These are phyloP conservation scores for Morpho deidamia DNA, from an alignment of 2,888 invertebrate genomes.

Conservation along the genomic window DNA sequence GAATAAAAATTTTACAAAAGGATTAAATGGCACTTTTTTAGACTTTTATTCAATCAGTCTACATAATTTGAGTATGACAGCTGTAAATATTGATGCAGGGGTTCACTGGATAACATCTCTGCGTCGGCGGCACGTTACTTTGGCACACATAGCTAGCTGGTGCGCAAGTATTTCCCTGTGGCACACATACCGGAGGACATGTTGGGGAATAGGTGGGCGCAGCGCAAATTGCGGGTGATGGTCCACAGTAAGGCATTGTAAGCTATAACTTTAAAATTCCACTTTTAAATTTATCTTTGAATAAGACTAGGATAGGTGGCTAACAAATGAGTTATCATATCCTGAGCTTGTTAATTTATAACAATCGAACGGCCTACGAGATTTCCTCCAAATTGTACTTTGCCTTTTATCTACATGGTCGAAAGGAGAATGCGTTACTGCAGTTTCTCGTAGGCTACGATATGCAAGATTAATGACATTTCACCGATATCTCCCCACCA, in stretches of 20 bases:
- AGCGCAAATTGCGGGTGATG: slow-evolving; percentile 3
- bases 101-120: slow-evolving; percentile 44
- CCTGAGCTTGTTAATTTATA: slow-evolving; percentile 21
- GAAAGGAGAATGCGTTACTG: background rate
- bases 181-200: slow-evolving; percentile 27
- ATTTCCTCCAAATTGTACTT: slow-evolving; percentile 4
- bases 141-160: slow-evolving; percentile 35
- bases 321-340: slow-evolving; percentile 16
- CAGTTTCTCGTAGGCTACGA: background rate
- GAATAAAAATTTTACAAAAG: too few species aligned
- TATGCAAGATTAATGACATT: background rate
- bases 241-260: slow-evolving; percentile 24
- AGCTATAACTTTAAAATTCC: slow-evolving; percentile 4
- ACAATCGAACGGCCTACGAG: slow-evolving; percentile 11
- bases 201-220: slow-evolving; percentile 11
- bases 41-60: slow-evolving; percentile 9
- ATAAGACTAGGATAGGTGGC: background rate
- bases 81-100: slow-evolving; percentile 71
- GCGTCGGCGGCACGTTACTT: slow-evolving; percentile 35
- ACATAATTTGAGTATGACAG: slow-evolving; percentile 67
- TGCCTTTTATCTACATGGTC: slow-evolving; percentile 15
- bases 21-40: too few species aligned
- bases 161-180: slow-evolving; percentile 19
- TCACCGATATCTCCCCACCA: too few species aligned
- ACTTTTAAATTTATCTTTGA: slow-evolving; percentile 11